Conservation (phyloP, 2,888 invertebrate species). For the Aricia artaxerxes region DNA sequence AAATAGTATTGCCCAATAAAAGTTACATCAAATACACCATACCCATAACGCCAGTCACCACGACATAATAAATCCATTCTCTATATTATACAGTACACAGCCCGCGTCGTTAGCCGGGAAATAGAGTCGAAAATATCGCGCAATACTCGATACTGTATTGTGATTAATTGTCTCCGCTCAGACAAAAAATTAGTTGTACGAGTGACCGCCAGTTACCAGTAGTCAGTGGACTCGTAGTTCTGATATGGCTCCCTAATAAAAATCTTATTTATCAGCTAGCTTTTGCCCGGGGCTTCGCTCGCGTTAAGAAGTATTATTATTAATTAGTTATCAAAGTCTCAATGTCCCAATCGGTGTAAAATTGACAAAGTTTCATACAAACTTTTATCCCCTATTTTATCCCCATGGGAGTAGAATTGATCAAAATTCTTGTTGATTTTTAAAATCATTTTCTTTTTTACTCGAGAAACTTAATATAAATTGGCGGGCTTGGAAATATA, state of each 20-base stretch:
- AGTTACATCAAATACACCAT: not conserved
- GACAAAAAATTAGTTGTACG: not conserved
- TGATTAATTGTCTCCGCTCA: not conserved
- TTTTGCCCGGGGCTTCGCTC: no score
- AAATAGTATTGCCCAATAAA: not conserved
- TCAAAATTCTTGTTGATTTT: no score
- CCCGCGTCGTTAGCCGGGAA: not conserved
- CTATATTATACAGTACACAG: not conserved
- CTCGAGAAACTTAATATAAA: no score
- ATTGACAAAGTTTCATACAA: no score
- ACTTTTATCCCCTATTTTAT: no score
- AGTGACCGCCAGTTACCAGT: not conserved
- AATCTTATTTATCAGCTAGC: no score
- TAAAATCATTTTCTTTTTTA: no score
- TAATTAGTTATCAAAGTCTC: no score
- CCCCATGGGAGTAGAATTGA: no score
- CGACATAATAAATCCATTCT: not conserved
- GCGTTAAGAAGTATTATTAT: no score
- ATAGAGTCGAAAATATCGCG: not conserved
- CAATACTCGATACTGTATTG: not conserved
- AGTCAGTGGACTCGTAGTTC: not conserved
- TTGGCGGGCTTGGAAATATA: not conserved
- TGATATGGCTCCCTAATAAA: not conserved
- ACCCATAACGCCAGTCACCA: not conserved
- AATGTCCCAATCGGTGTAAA: no score